Evolutionary conservation across 2,113 vertebrate species (phyloP), one percentile per base, ranked within the genome.

Genomic region (Nycticebus coucang): DNA sequence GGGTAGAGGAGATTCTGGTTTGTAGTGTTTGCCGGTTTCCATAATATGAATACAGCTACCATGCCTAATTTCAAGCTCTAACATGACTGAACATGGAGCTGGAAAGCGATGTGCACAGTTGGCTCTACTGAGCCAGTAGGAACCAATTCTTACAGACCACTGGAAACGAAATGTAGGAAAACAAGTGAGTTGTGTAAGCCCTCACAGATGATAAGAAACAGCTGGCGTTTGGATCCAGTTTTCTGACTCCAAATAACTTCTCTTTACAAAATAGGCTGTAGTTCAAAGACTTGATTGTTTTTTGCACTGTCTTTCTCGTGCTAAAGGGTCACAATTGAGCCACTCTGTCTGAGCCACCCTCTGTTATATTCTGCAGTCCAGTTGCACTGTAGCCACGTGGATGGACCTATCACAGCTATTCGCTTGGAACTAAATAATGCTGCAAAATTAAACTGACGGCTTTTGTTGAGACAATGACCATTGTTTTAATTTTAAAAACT

Each of bases 161-260:
- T 60, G 68, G 33, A 92, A 66, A 69, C 45, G 57, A 95, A 94
- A 96, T 74, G 78, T n/a, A 50, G 72, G 62, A 69, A 96, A 93
- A 92, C 75, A 30, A 4, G 50, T 91, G 83, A 66, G 30, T 66
- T 69, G 19, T 37, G 0, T 45, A 81, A 94, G 26, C n/a, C 86
- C 35, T 24, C 66, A 60, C 15, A 77, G 41, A 87, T 59, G 24
- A 90, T 59, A 89, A 93, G 69, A 80, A 11, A 24, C 71, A 94
- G 5, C 15, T 85, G 22, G 45, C 66, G 33, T 22, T 84, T 87
- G 85, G 37, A 92, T 87, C 60, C 8, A 82, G 28, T 57, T 28
- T 94, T 89, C 21, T 60, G 35, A 86, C n/a, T 96, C 62, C 37
- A 89, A 33, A 87, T 82, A 86, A 86, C 93, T 95, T 85, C 0